Conservation (phyloP, 2,797 vertebrate genomes). For the Hemitrygon akajei region DNA sequence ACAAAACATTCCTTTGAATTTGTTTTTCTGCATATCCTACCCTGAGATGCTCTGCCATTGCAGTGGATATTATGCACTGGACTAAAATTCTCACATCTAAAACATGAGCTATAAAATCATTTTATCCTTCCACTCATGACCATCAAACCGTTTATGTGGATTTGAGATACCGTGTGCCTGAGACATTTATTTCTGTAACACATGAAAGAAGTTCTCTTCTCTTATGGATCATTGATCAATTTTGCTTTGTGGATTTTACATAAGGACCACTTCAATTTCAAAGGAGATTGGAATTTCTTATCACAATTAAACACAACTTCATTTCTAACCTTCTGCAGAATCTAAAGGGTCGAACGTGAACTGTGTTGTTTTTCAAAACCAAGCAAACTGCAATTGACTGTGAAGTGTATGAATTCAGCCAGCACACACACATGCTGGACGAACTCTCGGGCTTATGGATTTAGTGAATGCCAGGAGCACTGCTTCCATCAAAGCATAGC, state of each 20-base stretch:
- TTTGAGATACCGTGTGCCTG: not conserved
- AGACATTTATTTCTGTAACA: not conserved
- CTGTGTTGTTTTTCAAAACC: not conserved
- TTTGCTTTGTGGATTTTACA: not conserved
- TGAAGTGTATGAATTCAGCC: not conserved
- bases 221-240: not conserved
- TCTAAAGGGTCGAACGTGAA: not conserved
- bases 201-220: not conserved
- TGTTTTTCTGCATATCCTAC: not conserved
- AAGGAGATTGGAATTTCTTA: not conserved
- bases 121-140: not conserved
- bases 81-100: not conserved
- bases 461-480: not conserved
- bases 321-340: not conserved
- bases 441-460: too few relatives aligned
- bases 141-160: not conserved
- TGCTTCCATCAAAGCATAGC: constrained; percentile 18
- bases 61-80: not conserved
- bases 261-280: not conserved
- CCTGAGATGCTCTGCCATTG: not conserved
- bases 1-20: not conserved
- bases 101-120: too few relatives aligned
- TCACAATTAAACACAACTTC: not conserved
- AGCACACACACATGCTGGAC: too few relatives aligned
- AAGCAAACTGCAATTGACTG: not conserved